Evolutionary conservation across 2,888 invertebrate species (phyloP), one percentile per base, ranked within the genome.

Genomic region (Phrixothrix hirtus): DNA sequence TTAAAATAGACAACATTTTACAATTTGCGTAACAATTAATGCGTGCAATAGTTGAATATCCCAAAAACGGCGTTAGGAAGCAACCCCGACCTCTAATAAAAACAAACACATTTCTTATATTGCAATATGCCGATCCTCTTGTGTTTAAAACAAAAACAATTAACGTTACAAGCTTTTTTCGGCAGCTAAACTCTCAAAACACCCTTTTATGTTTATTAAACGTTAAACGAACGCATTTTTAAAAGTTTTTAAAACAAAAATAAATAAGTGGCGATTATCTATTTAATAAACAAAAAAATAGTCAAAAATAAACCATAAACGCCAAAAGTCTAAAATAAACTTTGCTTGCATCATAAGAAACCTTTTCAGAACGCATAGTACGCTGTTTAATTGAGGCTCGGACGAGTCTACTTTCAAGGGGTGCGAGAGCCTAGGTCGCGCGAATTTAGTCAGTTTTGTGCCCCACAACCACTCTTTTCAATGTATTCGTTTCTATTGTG

Each of bases 381-480:
- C 67, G 59, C 63, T 60, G 69, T 70, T 73, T 74, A 75, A 74
- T 74, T 74, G 73, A 74, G 70, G 72, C 69, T 67, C 62, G 72
- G 71, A 57, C 71, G 70, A 72, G 71, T 72, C 74, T 65, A 74
- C 67, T 72, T 66, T 68, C 39, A 21, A 62, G 61, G 65, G 65
- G 65, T 64, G 69, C 57, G 61, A 61, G 61, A 46, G 57, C 62
- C 58, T 44, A 36, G 48, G 52, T 52, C 52, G 56, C 44, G 43
- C 49, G 50, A 50, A 54, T 54, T 50, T 46, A 50, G 38, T 50
- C 44, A 45, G 46, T 50, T 55, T 50, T 50, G 44, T 50, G 45
- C 46, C 37, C 48, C 37, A 47, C 39, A 38, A 27, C 55, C 46
- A 54, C 58, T 61, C 57, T 61, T 59, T 57, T 53, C 50, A 41